These are phyloP conservation scores for Phalloptychus januarius DNA, from an alignment of 2,797 vertebrate genomes.

Conservation along the genomic window DNA sequence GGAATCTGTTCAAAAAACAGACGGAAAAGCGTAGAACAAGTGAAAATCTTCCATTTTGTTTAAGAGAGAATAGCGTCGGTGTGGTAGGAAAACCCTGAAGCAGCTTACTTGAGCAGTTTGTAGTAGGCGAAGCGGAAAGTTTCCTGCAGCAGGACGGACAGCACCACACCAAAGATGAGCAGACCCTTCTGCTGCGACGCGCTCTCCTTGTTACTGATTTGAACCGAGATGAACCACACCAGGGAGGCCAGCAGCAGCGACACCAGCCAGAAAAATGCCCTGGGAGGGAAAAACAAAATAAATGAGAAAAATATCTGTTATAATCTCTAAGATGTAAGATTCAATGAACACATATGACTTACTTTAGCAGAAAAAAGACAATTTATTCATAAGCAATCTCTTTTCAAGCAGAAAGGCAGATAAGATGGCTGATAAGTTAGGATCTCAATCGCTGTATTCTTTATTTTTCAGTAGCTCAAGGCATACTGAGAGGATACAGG, in stretches of 20 bases:
- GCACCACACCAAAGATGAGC: slow-evolving; percentile 82
- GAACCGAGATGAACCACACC: slow-evolving; percentile 82
- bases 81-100: not conserved
- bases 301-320: not conserved
- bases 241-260: slow-evolving; percentile 83
- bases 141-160: slow-evolving; percentile 84
- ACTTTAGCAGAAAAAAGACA: too few relatives aligned
- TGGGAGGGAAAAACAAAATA: slow-evolving; percentile 28
- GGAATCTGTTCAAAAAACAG: not conserved
- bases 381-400: too few relatives aligned
- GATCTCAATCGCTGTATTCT: not conserved
- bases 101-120: slow-evolving; percentile 83
- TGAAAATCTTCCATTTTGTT: not conserved
- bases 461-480: not conserved
- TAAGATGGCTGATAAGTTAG: not conserved
- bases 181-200: slow-evolving; percentile 78
- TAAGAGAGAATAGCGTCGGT: not conserved
- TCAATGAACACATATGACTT: too few relatives aligned
- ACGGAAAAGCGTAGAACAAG: not conserved
- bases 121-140: slow-evolving; percentile 80
- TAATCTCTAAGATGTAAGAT: too few relatives aligned
- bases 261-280: slow-evolving; percentile 84
- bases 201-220: slow-evolving; percentile 77
- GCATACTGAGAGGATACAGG: not conserved
- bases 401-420: not conserved